phyloP scores from a whole-genome alignment of 2,113 vertebrate genomes.

The Triplophysa dalaica region DNA sequence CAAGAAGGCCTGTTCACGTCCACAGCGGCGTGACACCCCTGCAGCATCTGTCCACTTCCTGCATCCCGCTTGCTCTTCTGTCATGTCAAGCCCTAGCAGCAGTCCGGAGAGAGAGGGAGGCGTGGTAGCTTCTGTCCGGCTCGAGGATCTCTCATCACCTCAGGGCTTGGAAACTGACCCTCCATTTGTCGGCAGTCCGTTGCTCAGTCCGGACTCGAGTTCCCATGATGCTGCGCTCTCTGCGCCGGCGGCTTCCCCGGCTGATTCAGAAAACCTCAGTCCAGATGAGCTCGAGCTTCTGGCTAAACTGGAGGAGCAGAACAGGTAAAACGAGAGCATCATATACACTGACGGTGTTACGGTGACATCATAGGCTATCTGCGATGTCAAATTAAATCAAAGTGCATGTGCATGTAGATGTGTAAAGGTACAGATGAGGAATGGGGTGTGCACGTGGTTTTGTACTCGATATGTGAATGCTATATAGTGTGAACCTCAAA shows the following conservation, averaged over 20 bases:
- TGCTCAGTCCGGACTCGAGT: constrained; percentile 89
- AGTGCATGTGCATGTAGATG: too few species aligned
- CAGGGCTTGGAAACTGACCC: constrained; percentile 68
- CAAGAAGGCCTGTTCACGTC: constrained; percentile 10
- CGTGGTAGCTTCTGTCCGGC: constrained; percentile 54
- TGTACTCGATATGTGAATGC: not conserved
- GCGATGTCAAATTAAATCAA: too few species aligned
- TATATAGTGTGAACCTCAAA: not conserved
- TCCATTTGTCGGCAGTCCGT: constrained; percentile 80
- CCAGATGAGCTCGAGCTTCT: constrained; percentile 92
- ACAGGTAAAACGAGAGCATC: constrained; percentile 75
- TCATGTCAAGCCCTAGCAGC: constrained; percentile 71
- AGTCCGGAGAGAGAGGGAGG: constrained; percentile 73
- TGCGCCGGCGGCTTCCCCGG: constrained; percentile 80
- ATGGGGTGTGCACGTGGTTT: not conserved
- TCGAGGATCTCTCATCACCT: constrained; percentile 72
- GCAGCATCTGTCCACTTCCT: constrained; percentile 27
- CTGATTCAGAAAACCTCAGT: constrained; percentile 92
- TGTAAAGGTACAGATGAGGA: too few species aligned
- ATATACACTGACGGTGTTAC: not conserved
- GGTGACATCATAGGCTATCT: not conserved
- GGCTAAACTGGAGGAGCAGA: constrained; percentile 96
- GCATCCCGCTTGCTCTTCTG: not conserved
- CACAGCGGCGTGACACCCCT: constrained; percentile 26
- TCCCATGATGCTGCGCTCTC: constrained; percentile 82